Evolutionary conservation across 2,888 invertebrate species (phyloP).

Genomic region (Drosophila demipolita): DNA sequence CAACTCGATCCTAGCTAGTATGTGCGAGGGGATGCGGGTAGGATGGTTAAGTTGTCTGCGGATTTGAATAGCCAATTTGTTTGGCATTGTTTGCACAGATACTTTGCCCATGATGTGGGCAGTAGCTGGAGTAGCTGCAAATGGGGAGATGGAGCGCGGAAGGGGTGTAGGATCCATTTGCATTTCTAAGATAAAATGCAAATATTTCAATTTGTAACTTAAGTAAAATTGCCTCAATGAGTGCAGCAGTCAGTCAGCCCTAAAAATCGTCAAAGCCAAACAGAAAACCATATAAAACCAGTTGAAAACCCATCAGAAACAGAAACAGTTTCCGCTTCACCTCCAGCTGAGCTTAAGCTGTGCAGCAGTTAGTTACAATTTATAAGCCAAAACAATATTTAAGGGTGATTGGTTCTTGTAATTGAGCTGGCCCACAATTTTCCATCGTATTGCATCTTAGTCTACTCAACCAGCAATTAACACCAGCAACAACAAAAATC

Average conservation of each 20-base stretch:
- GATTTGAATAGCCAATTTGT: slow-evolving; percentile 82
- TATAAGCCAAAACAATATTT: slow-evolving; percentile 56
- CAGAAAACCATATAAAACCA: neutral
- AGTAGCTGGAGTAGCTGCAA: neutral
- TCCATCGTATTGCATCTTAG: slow-evolving; percentile 24
- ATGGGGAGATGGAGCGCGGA: neutral
- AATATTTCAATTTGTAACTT: slow-evolving; percentile 84
- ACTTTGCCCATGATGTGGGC: slow-evolving; percentile 33
- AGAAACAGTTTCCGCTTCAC: neutral
- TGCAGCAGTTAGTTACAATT: slow-evolving; percentile 16
- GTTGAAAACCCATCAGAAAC: neutral
- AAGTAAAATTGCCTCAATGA: slow-evolving; percentile 83
- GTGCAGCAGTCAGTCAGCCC: slow-evolving; percentile 79
- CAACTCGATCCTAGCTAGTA: slow-evolving; percentile 24
- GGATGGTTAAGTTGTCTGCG: slow-evolving; percentile 66
- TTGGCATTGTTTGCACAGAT: slow-evolving; percentile 81
- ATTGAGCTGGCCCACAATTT: slow-evolving; percentile 50
- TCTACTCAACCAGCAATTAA: slow-evolving; percentile 64
- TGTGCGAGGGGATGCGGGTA: neutral
- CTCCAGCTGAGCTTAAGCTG: neutral
- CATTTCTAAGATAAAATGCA: slow-evolving; percentile 83
- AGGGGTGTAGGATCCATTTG: slow-evolving; percentile 54
- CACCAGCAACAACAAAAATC: slow-evolving; percentile 19
- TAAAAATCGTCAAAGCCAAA: slow-evolving; percentile 3
- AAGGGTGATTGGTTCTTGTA: slow-evolving; percentile 68